Conservation (phyloP, 2,797 vertebrate genomes). For the Tragopan temminckii region DNA sequence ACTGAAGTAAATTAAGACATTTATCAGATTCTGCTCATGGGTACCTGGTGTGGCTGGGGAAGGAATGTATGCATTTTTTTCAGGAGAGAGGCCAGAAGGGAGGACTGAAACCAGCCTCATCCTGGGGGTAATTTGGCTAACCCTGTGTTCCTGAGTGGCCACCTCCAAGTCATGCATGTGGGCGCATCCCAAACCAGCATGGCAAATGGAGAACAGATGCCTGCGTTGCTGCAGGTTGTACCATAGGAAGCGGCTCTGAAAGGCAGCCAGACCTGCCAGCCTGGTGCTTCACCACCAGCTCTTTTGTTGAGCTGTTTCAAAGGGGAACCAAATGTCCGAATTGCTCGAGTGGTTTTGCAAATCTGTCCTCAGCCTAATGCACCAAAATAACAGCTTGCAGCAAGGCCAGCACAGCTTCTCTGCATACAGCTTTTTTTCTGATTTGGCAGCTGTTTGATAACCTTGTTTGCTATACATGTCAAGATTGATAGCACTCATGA, state of each 20-base stretch:
- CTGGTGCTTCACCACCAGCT: not conserved
- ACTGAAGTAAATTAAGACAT: constrained; percentile 46
- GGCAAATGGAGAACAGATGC: not conserved
- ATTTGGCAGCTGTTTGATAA: constrained; percentile 46
- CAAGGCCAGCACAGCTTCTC: constrained; percentile 2
- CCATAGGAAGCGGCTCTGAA: not conserved
- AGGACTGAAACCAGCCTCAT: not conserved
- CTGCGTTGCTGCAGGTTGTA: not conserved
- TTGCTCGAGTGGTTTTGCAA: constrained; percentile 14
- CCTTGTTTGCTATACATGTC: constrained; percentile 30
- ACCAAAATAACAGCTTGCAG: constrained; percentile 41
- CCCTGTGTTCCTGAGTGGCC: not conserved
- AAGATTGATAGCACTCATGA: not conserved
- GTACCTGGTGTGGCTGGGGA: not conserved
- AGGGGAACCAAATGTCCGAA: not conserved
- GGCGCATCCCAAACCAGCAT: not conserved
- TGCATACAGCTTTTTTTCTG: constrained; percentile 24
- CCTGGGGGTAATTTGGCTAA: not conserved
- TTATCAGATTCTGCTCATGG: constrained; percentile 3
- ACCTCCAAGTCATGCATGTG: not conserved
- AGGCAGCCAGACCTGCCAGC: not conserved
- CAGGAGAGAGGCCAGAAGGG: not conserved
- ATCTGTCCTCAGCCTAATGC: constrained; percentile 19
- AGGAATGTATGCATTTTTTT: not conserved
- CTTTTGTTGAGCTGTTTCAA: not conserved